Evolutionary conservation across 2,113 vertebrate genomes (phyloP), one percentile per base, ranked within the genome.

Genomic region (Silurus meridionalis): DNA sequence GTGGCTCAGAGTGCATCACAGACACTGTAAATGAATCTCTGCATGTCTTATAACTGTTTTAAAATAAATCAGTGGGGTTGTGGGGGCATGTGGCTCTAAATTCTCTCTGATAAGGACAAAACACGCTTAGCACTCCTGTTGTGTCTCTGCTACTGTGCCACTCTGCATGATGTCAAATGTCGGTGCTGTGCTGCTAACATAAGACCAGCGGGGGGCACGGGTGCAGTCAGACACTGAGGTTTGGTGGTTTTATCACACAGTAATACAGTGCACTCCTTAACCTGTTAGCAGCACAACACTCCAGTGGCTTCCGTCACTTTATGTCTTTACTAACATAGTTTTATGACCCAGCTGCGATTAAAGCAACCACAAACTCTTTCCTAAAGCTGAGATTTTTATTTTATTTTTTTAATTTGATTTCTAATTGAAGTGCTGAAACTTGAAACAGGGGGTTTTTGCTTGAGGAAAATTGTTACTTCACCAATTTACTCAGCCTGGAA

Each of bases 51-150:
- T 7, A n/a, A 14, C 19, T 17, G 57, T 61, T 19, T 75, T 14
- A 84, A 37, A 72, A 58, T 75, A 83, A 52, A 80, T 17, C 21
- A 21, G 25, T 74, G 78, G 50, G 57, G 79, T 37, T 75, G 67
- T 78, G 75, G 58, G 23, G 58, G 82, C 46, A 82, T 67, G 57
- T 67, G n/a, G 66, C 50, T 86, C 69, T 82, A 25, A 82, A 61
- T 80, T 89, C 61, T 80, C 83, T 89, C 84, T 89, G 83, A 90
- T 89, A 84, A 84, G 72, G 77, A 83, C 67, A 86, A 63, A 64
- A 64, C 66, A 84, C 82, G 82, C 82, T 86, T 84, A 86, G 86
- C 52, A 86, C 60, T 77, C 46, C 71, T 86, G 82, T 89, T 86
- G 83, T 81, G 75, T 60, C 80, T 86, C 6, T 28, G 55, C 72